Conservation (phyloP, 1,140 invertebrate genomes). For the Zaprionus tsacasi region DNA sequence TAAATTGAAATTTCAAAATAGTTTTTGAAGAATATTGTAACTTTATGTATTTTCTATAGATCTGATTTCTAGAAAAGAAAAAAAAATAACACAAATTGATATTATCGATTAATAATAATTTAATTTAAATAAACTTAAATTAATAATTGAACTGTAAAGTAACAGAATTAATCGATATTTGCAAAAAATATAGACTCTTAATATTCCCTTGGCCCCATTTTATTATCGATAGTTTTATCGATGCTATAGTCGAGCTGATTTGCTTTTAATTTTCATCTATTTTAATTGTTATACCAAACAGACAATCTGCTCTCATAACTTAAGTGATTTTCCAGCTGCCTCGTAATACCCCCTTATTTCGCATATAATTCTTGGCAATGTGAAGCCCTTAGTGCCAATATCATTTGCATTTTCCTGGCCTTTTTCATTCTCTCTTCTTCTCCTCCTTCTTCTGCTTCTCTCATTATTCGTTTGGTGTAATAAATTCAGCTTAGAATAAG, state of each 20-base stretch:
- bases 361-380: conserved; percentile 1
- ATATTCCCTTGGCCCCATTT: too few species aligned
- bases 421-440: not conserved
- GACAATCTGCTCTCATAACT: not conserved
- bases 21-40: too few species aligned
- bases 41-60: too few species aligned
- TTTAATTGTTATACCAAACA: not conserved
- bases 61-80: too few species aligned
- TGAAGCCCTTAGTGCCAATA: conserved; percentile 20
- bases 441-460: not conserved
- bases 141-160: too few species aligned
- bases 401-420: conserved; percentile 51
- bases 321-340: not conserved
- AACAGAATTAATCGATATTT: too few species aligned
- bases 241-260: not conserved
- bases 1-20: too few species aligned
- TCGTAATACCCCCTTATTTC: not conserved
- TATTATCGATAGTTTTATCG: too few species aligned
- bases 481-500: conserved; percentile 72
- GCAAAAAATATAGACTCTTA: too few species aligned
- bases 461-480: conserved; percentile 33
- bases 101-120: too few species aligned
- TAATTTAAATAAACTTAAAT: too few species aligned
- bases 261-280: not conserved
- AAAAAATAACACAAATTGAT: too few species aligned